Base-by-base conservation (phyloP, 2,113 vertebrate species). In the Todiramphus chloris region DNA sequence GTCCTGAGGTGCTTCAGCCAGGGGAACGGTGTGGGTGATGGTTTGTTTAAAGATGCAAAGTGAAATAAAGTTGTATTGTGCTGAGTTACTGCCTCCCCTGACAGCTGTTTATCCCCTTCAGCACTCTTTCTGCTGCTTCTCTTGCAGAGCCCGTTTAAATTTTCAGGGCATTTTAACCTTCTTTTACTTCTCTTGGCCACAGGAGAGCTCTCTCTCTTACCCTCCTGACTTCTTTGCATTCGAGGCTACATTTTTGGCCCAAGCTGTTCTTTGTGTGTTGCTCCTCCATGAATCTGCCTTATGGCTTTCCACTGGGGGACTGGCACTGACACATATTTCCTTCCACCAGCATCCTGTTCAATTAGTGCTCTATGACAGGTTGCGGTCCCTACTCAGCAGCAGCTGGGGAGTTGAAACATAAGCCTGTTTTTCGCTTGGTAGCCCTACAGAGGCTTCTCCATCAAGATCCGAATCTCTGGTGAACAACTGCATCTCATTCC, bases 401-500 rank as follows among this genome's bases (percentile, higher is more conserved):
- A 90, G 33, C 76, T 89, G 77, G 87, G 94, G 96, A 98, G 51
- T 76, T 66, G 95, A 96, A 97, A 97, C 90, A 97, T 74, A 97
- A 96, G 91, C 95, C 75, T 97, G 75, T 80, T 93, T 97, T 97
- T 96, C 93, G 66, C 97, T 92, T 96, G 83, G 93, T 97, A 97
- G 97, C 88, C 95, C 96, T 95, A 86, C 56, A 93, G 97, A 96
- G 97, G 96, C 70, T 96, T 93, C 94, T 97, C 64, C 85, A 94
- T 95, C 94, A 96, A 96, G 94, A 89, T 83, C 81, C 74, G 64
- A 97, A 81, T 97, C 97, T 97, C 97, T 84, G 59, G 95, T 96
- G 97, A 96, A 81, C 88, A 94, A 96, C 84, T 96, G 93, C 94
- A 97, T 98, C 90, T 98, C 96, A 97, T 98, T 97, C 92, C 81